Conservation (phyloP, 2,113 vertebrate species). For the Xenopus tropicalis region UCB_Xtro_10.0 CM004450.2:65242001-65242500, state of each 20-base stretch:
- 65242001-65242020: slow-evolving; percentile 66
- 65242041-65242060: slow-evolving; percentile 76
- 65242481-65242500: too few relatives aligned
- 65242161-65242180: slow-evolving; percentile 88
- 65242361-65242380: not conserved
- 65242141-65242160: slow-evolving; percentile 60
- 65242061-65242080: slow-evolving; percentile 48
- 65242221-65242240: slow-evolving; percentile 61
- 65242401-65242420: not conserved
- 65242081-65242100: slow-evolving; percentile 45
- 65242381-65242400: not conserved
- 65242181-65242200: slow-evolving; percentile 79
- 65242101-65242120: slow-evolving; percentile 36
- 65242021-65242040: slow-evolving; percentile 73
- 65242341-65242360: slow-evolving; percentile 25
- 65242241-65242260: slow-evolving; percentile 41
- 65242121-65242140: slow-evolving; percentile 46
- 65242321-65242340: slow-evolving; percentile 19
- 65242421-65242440: not conserved
- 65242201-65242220: slow-evolving; percentile 67
- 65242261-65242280: slow-evolving; percentile 51
- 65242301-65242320: slow-evolving; percentile 3
- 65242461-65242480: not conserved
- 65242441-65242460: not conserved
- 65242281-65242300: slow-evolving; percentile 34